These are phyloP conservation scores for Caenorhabditis inopinata DNA, from an alignment of 1,140 invertebrate species.

Conservation along the genomic window DNA sequence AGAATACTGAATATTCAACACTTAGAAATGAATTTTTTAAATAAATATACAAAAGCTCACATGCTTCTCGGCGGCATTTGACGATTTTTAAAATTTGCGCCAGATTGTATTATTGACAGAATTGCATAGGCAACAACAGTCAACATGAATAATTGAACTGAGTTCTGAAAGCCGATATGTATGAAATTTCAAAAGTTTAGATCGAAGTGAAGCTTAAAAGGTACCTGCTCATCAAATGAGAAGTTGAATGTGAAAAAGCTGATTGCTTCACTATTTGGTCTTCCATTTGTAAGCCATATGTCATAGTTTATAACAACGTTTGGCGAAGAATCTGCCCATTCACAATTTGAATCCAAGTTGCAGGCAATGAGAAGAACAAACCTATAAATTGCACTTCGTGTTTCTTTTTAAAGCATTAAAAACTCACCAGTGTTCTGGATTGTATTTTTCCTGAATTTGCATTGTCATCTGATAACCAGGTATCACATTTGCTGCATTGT, in stretches of 20 bases:
- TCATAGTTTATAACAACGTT: slow-evolving; percentile 78
- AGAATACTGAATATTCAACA: slow-evolving; percentile 71
- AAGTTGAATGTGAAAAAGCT: slow-evolving; percentile 90
- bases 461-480: slow-evolving; percentile 88
- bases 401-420: neutral
- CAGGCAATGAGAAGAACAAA: slow-evolving; percentile 90
- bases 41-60: slow-evolving; percentile 53
- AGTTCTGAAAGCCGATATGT: slow-evolving; percentile 72
- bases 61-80: slow-evolving; percentile 69
- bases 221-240: slow-evolving; percentile 87
- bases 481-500: slow-evolving; percentile 79
- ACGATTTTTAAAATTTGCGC: slow-evolving; percentile 85
- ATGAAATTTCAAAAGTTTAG: neutral
- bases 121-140: slow-evolving; percentile 85
- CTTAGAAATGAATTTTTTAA: neutral
- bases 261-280: slow-evolving; percentile 77
- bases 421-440: slow-evolving; percentile 76
- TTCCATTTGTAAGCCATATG: slow-evolving; percentile 92
- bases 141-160: slow-evolving; percentile 84
- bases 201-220: too few relatives aligned
- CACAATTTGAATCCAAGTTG: slow-evolving; percentile 77
- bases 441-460: slow-evolving; percentile 80
- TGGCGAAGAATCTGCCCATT: slow-evolving; percentile 72
- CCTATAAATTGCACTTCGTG: slow-evolving; percentile 90
- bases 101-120: slow-evolving; percentile 82